Evolutionary conservation across 2,888 invertebrate genomes (phyloP), one percentile per base, ranked within the genome.

Genomic region (Mycogona germanica): DNA sequence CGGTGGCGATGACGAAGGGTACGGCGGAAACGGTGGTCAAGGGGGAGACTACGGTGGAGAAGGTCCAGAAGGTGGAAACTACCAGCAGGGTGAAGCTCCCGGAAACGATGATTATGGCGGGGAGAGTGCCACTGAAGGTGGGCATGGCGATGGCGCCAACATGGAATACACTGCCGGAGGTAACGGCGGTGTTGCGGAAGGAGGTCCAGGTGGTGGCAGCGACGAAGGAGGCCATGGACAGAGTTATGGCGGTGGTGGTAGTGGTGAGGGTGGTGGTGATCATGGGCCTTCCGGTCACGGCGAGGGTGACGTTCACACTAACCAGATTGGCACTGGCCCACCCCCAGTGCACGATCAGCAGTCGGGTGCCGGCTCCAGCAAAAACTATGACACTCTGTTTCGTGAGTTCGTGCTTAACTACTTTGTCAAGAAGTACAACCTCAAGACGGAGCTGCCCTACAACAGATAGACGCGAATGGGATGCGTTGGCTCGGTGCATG

Each of bases 351-450:
- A 19, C 21, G 19, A 14, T 41, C 35, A 32, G n/a, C 35, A 32
- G 35, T 12, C 35, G 25, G 48, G 48, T 3, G n/a, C 29, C 4
- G 30, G 21, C 17, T 28, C n/a, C 6, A n/a, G 40, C 42, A 46
- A 50, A 9, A 52, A 52, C 30, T 52, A 46, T 23, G 52, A 52
- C 35, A 52, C 52, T 2, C 23, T 52, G 23, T 52, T 29, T 29
- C 44, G 52, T 23, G 52, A 52, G 14, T 52, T 52, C 17, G 52
- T 52, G 26, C 44, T 52, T 25, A 52, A 52, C 52, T 52, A 32
- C 30, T 52, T 52, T 37, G 35, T 32, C 30, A 52, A 52, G 14
- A 52, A 52, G 25, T 52, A 52, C 45, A 26, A 21, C n/a, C 35
- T 52, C 19, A 52, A 44, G 32, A 52, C 30, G 19, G 52, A 52